A percentile compares a stretch with the other conserved stretches of the same genome.
Evolutionary conservation across 2,797 vertebrate genomes (phyloP).

Genomic region (Dromococcyx pavoninus): DNA sequence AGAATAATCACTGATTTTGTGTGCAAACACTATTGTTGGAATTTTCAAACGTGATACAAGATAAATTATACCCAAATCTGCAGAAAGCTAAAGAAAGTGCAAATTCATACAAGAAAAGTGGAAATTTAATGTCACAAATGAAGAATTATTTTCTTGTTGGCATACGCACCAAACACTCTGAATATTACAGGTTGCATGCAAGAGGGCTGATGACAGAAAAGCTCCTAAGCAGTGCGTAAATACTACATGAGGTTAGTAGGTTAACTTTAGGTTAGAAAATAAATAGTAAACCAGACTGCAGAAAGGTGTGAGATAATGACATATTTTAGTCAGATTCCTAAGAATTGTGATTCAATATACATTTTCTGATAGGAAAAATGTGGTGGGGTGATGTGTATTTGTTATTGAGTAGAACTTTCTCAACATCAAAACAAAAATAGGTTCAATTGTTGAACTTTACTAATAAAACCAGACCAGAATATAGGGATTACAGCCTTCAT

Average conservation of each 20-base stretch:
- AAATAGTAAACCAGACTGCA: not conserved
- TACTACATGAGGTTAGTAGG: conserved; percentile 38
- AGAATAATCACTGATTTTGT: conserved; percentile 13
- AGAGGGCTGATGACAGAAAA: not conserved
- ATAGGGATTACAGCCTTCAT: not conserved
- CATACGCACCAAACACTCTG: not conserved
- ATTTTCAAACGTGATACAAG: not conserved
- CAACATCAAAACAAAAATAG: not conserved
- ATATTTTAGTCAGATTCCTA: not conserved
- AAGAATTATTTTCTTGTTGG: not conserved
- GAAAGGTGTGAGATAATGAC: not conserved
- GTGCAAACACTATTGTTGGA: not conserved
- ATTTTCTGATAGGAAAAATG: not conserved
- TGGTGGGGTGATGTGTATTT: not conserved
- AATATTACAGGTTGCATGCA: not conserved
- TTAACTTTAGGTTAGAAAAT: not conserved
- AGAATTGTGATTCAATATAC: not conserved
- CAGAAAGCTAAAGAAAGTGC: not conserved
- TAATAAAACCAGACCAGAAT: not conserved
- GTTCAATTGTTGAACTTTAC: not conserved
- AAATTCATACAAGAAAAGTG: not conserved
- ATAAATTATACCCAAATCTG: not conserved
- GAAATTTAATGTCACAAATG: not conserved
- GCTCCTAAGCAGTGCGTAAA: not conserved
- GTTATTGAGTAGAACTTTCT: not conserved